A percentile compares a stretch with the other conserved stretches of the same genome.
phyloP scores from a whole-genome alignment of 2,113 vertebrate species.

The Macheiramphus alcinus region DNA sequence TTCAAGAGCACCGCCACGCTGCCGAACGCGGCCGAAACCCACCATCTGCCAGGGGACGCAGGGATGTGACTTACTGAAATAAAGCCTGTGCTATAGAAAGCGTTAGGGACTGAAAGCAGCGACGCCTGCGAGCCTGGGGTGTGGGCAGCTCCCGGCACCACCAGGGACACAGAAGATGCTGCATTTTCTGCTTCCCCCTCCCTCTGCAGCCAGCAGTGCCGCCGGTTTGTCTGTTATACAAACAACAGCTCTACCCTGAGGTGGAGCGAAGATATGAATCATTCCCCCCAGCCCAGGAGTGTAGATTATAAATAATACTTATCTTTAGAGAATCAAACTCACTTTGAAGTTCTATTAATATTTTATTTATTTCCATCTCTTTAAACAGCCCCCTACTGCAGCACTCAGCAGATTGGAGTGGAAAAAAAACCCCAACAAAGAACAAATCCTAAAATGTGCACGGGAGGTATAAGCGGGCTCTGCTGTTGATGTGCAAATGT shows the following conservation, averaged over 20 bases:
- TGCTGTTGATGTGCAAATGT: not conserved
- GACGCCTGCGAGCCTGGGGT: fast-evolving
- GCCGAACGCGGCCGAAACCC: not conserved
- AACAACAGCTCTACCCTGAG: not conserved
- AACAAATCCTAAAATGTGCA: not conserved
- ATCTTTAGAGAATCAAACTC: not conserved
- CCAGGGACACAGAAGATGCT: not conserved
- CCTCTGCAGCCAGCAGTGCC: not conserved
- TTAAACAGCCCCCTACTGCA: not conserved
- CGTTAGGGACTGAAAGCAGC: not conserved
- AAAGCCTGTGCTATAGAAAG: fast-evolving
- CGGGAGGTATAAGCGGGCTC: not conserved
- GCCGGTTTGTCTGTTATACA: not conserved
- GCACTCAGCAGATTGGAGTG: not conserved
- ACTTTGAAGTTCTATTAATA: not conserved
- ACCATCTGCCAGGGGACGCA: not conserved
- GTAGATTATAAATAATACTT: not conserved
- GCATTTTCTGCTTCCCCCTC: not conserved
- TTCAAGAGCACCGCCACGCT: not conserved
- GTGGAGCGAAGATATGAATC: not conserved
- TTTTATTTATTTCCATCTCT: not conserved
- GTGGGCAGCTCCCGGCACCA: not conserved
- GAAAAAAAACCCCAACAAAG: not conserved
- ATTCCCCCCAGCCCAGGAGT: not conserved
- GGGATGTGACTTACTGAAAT: not conserved